Conservation (phyloP, 2,888 invertebrate species). For the Chelonus formosanus region DNA sequence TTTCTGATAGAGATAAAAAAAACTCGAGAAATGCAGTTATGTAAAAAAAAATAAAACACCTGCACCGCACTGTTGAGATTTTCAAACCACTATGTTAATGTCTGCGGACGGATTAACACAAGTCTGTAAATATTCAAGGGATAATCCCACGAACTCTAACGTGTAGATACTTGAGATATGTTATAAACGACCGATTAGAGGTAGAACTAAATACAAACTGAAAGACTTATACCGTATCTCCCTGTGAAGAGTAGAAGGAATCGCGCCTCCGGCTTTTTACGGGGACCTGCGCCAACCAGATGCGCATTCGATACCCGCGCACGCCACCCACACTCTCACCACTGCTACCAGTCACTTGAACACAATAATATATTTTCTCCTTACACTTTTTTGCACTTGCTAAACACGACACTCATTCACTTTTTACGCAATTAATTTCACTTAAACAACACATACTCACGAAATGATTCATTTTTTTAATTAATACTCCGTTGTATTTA, state of each 20-base stretch:
- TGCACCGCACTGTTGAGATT: constrained; percentile 31
- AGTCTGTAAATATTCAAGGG: constrained; percentile 3
- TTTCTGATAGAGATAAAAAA: constrained; percentile 4
- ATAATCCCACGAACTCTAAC: constrained; percentile 8
- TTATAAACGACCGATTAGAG: constrained; percentile 41
- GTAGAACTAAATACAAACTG: constrained; percentile 53
- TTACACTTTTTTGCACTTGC: constrained; percentile 6
- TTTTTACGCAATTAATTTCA: not conserved
- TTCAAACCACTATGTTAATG: constrained; percentile 27
- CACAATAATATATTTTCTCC: not conserved
- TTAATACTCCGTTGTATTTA: not conserved
- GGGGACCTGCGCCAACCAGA: constrained; percentile 52
- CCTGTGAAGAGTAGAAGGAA: constrained; percentile 47
- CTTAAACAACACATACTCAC: not conserved
- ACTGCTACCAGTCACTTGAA: not conserved
- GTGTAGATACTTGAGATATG: not conserved
- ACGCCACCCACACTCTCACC: constrained; percentile 6
- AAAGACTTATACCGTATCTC: constrained; percentile 46
- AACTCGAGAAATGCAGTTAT: not conserved
- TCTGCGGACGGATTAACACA: no score
- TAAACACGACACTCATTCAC: constrained; percentile 3
- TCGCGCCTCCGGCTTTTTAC: constrained; percentile 58
- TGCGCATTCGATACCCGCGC: constrained; percentile 44
- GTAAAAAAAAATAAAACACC: no score
- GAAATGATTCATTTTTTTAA: not conserved